Conservation (phyloP, 2,797 vertebrate species). For the Lutjanus campechanus region DNA sequence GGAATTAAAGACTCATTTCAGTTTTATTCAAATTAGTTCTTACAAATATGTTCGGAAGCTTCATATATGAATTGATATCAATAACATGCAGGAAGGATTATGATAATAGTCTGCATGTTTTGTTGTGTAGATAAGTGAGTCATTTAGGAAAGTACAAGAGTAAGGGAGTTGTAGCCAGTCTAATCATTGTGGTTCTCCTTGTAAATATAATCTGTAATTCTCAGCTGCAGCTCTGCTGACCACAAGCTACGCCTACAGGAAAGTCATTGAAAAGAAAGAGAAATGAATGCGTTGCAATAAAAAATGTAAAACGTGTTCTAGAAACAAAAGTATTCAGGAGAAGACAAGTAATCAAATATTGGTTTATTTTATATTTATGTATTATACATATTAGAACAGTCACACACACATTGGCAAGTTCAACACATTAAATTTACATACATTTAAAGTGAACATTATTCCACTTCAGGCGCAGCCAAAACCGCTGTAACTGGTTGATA, state of each 20-base stretch:
- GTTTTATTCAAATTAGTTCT: too few species aligned
- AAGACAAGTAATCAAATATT: not conserved
- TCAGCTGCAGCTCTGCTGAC: not conserved
- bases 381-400: conserved; percentile 2
- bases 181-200: not conserved
- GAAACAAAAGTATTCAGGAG: not conserved
- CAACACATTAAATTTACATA: not conserved
- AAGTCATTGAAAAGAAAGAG: not conserved
- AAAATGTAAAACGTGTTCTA: not conserved
- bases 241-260: not conserved
- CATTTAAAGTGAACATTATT: conserved; percentile 7
- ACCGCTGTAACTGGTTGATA: conserved; percentile 46
- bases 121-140: not conserved
- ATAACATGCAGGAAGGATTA: too few species aligned
- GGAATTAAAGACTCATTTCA: too few species aligned
- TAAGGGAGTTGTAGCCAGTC: not conserved
- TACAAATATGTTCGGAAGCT: not conserved
- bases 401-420: not conserved
- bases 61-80: too few species aligned
- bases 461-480: conserved; percentile 54
- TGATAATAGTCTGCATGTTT: not conserved
- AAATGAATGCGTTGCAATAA: not conserved
- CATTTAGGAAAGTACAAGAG: not conserved
- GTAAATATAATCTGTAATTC: not conserved
- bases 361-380: conserved; percentile 7